These are phyloP conservation scores for Salticus scenicus DNA, from an alignment of 2,888 invertebrate genomes.

Conservation along the genomic window DNA sequence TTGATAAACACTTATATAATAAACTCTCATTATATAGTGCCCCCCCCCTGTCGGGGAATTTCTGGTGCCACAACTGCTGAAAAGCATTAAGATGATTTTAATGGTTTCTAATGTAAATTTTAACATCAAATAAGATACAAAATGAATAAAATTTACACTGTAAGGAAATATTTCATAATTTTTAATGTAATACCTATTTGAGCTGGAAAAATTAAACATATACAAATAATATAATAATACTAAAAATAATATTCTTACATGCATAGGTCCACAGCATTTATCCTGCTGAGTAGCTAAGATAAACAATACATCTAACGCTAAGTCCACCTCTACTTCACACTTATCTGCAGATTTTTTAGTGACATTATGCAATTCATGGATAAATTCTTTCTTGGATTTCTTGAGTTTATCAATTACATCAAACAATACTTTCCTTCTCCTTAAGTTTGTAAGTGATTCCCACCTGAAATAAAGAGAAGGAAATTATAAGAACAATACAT, in stretches of 20 bases:
- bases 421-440: conserved; percentile 77
- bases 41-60: too few species aligned
- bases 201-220: too few species aligned
- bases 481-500: too few species aligned
- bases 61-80: too few species aligned
- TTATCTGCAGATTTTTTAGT: conserved; percentile 72
- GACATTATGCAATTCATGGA: conserved; percentile 73
- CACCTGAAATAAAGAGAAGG: conserved; percentile 73
- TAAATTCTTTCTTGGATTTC: conserved; percentile 74
- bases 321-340: conserved; percentile 29
- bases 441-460: conserved; percentile 76
- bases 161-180: too few species aligned
- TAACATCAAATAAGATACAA: too few species aligned
- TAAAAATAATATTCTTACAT: not conserved
- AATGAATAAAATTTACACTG: too few species aligned
- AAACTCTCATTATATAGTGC: too few species aligned
- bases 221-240: not conserved
- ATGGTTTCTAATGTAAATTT: too few species aligned
- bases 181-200: too few species aligned
- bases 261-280: conserved; percentile 77
- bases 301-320: conserved; percentile 75
- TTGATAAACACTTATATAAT: too few species aligned
- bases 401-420: conserved; percentile 77
- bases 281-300: conserved; percentile 77
- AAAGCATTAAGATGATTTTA: too few species aligned